These are phyloP conservation scores for Sceloporus tristichus DNA, from an alignment of 2,113 vertebrate genomes.

Conservation along the genomic window DNA sequence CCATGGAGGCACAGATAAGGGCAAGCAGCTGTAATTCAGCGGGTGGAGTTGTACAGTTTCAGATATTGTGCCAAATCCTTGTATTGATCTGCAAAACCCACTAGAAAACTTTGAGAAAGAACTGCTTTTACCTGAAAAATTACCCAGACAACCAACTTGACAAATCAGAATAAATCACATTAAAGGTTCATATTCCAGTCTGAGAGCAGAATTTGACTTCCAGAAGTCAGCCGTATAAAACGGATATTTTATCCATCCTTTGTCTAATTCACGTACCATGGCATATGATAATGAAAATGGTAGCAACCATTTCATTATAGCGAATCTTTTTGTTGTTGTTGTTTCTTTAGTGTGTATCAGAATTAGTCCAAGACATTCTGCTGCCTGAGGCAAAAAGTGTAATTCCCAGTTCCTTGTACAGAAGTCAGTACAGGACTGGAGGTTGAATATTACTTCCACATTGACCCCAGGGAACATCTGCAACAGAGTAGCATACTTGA, in stretches of 20 bases:
- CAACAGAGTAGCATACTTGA: too few species aligned
- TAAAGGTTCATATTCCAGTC: neutral
- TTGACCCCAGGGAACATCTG: too few species aligned
- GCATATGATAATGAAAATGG: neutral
- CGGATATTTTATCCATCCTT: neutral
- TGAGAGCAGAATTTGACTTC: neutral
- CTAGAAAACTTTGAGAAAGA: neutral
- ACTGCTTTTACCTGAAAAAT: neutral
- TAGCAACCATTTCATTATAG: neutral
- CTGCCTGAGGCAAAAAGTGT: too few species aligned
- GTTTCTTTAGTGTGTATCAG: neutral
- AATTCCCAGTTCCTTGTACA: too few species aligned
- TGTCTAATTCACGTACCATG: neutral
- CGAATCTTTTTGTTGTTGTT: neutral
- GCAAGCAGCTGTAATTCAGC: neutral
- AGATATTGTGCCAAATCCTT: neutral
- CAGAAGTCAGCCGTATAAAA: neutral
- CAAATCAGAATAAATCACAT: neutral
- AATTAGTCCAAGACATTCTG: too few species aligned
- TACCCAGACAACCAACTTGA: neutral
- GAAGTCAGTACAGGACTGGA: too few species aligned
- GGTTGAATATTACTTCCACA: too few species aligned
- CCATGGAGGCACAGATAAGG: neutral
- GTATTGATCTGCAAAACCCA: neutral
- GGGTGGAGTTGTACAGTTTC: neutral